Evolutionary conservation across 2,888 invertebrate genomes (phyloP).

Genomic region (Bimastos eiseni): DNA sequence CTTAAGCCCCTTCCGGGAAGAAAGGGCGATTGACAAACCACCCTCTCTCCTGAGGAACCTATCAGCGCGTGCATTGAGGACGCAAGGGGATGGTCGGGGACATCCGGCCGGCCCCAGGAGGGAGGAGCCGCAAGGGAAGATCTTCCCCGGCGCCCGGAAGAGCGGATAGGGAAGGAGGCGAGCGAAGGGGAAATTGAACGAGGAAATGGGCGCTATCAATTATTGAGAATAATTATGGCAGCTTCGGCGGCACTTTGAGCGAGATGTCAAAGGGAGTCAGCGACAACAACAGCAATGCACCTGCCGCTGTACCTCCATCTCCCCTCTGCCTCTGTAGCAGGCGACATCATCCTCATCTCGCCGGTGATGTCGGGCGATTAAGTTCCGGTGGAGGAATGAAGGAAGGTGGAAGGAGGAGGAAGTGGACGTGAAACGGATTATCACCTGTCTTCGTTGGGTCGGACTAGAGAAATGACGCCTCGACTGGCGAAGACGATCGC

Average conservation of each 20-base stretch:
- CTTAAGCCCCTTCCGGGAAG: not conserved
- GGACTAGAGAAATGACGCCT: not conserved
- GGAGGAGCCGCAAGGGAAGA: not conserved
- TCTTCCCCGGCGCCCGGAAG: not conserved
- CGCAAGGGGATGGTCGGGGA: not conserved
- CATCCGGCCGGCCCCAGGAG: not conserved
- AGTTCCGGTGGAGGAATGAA: not conserved
- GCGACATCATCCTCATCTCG: not conserved
- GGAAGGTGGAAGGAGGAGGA: not conserved
- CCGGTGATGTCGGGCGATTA: not conserved
- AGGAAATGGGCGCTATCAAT: slow-evolving; percentile 19
- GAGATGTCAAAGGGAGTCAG: not conserved
- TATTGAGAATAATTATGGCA: slow-evolving; percentile 31
- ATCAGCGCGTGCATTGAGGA: not conserved
- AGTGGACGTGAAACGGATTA: not conserved
- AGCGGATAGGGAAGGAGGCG: not conserved
- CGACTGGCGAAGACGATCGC: not conserved
- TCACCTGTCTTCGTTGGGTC: not conserved
- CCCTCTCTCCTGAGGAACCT: not conserved
- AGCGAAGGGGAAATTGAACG: slow-evolving; percentile 16
- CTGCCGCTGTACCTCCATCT: not conserved
- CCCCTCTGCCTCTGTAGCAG: not conserved
- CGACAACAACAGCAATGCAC: not conserved
- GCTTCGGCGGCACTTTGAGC: not conserved
- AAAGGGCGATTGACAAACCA: not conserved